Evolutionary conservation across 1,140 invertebrate genomes (phyloP), one percentile per base, ranked within the genome.

Genomic region (Calephelis virginiensis): DNA sequence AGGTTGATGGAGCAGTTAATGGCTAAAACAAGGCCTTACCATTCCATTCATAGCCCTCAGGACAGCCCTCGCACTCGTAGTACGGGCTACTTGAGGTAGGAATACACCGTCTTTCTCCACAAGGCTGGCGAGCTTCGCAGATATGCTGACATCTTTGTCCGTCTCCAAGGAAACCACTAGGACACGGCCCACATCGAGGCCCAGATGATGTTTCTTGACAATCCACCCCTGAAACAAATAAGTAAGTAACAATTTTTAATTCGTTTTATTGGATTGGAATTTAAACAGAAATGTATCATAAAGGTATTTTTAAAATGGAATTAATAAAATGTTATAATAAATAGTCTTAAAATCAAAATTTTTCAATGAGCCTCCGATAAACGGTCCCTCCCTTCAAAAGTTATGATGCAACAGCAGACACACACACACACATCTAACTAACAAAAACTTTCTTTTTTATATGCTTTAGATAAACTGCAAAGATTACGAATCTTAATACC

Each of bases 181-280:
- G 97, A 92, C 98, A 99, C 0, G 94, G 82, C 2, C 96, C 97
- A 86, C 97, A 98, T 66, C 93, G 93, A 72, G 94, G 95, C 56
- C 96, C 96, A 68, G 93, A 93, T 4, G 93, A 82, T 6, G 94
- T 94, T 80, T 98, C 96, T 69, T 93, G 92, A 82, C 97, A 98
- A 64, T 92, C 86, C 28, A 98, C 97, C 45, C 95, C 96, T 93
- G 71, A 62, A 70, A 62, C 38, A 13, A 63, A 46, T n/a, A 53
- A 10, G n/a, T n/a, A 53, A 10, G n/a, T 38, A 10, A 53, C 37
- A 7, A 8, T 14, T 43, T 43, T 43, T 43, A 43, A 53, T 49
- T 8, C 13, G 47, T 43, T 43, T 43, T 5, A 43, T 8, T 0
- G 40, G 1, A 43, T 9, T 43, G 28, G 28, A 28, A 28, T 28